Evolutionary conservation across 2,797 vertebrate genomes (phyloP).

Genomic region (Lerista edwardsae): DNA sequence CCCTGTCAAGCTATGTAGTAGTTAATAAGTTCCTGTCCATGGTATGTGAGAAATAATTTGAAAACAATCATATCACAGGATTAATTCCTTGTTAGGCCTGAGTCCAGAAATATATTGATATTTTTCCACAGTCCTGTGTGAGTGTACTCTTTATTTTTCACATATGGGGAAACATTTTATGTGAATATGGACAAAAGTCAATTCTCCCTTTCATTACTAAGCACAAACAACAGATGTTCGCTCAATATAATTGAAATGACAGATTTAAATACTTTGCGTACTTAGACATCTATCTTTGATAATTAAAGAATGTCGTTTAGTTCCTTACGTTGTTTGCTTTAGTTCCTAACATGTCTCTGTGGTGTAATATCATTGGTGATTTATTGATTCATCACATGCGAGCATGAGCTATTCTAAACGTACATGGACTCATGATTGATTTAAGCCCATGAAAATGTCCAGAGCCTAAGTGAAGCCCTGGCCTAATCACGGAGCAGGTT

Average conservation of each 20-base stretch:
- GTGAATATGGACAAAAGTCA: not conserved
- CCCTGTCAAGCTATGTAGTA: not conserved
- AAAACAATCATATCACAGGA: not conserved
- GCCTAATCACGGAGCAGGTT: not conserved
- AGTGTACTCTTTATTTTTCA: not conserved
- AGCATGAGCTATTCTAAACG: not conserved
- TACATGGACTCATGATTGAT: not conserved
- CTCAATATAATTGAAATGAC: not conserved
- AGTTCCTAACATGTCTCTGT: not conserved
- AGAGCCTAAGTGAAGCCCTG: not conserved
- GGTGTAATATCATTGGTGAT: not conserved
- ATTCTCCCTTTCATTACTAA: not conserved
- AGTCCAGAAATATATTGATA: not conserved
- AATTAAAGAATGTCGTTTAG: not conserved
- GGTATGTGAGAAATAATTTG: not conserved
- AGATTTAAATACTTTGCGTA: not conserved
- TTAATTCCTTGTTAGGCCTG: not conserved
- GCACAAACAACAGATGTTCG: not conserved
- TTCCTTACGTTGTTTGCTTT: not conserved
- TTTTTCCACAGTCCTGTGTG: not conserved
- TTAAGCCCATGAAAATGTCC: not conserved
- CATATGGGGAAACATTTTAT: not conserved
- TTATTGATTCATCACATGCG: not conserved
- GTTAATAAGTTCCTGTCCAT: not conserved
- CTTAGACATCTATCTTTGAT: not conserved